Evolutionary conservation across 2,113 vertebrate species (phyloP).

Genomic region (Erythrocebus patas): DNA sequence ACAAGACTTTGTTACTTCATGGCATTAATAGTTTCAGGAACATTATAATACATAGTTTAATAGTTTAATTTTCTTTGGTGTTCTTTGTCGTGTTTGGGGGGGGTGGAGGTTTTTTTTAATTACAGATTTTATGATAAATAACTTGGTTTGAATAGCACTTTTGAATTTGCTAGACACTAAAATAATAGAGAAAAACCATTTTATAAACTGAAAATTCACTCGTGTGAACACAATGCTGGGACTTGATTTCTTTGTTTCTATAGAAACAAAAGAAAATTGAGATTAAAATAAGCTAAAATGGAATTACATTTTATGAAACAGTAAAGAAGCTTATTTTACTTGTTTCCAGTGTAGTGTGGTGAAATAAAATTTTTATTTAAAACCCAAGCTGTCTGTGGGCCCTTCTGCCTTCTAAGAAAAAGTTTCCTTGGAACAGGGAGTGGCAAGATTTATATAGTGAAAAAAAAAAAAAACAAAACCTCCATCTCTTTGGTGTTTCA

Average conservation of each 20-base stretch:
- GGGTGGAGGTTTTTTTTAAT: slow-evolving; percentile 41
- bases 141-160: slow-evolving; percentile 54
- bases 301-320: slow-evolving; percentile 68
- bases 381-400: slow-evolving; percentile 24
- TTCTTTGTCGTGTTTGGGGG: slow-evolving; percentile 29
- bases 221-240: slow-evolving; percentile 56
- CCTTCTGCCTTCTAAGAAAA: neutral
- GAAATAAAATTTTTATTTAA: slow-evolving; percentile 56
- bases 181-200: slow-evolving; percentile 65
- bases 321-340: slow-evolving; percentile 67
- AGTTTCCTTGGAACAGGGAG: neutral
- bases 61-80: slow-evolving; percentile 58
- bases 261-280: slow-evolving; percentile 77
- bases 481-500: neutral
- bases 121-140: slow-evolving; percentile 67
- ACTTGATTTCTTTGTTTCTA: slow-evolving; percentile 73
- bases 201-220: slow-evolving; percentile 69
- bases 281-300: slow-evolving; percentile 73
- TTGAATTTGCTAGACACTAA: slow-evolving; percentile 63
- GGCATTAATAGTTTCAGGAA: neutral
- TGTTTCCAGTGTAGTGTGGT: neutral
- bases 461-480: neutral
- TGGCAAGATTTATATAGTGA: neutral
- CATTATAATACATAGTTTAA: slow-evolving; percentile 48
- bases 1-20: neutral